Evolutionary conservation across 2,888 invertebrate species (phyloP).

Genomic region (Andrena flavipes): DNA sequence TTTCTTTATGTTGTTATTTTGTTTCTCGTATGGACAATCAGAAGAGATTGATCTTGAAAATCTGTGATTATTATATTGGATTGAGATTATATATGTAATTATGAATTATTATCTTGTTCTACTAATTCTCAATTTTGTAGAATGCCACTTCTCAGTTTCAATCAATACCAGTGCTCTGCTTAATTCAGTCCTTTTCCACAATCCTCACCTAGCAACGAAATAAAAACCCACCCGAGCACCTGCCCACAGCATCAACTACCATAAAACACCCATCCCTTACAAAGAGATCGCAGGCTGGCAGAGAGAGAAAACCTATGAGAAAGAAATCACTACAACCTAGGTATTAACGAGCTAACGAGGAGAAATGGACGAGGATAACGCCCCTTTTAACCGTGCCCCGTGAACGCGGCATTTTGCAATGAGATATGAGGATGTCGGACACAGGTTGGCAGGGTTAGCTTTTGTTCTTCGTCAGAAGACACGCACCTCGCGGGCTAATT

Average conservation of each 20-base stretch:
- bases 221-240: background rate
- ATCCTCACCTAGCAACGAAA: background rate
- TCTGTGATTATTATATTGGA: too few species aligned
- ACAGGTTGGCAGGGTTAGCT: conserved; percentile 4
- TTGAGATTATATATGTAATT: too few species aligned
- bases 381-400: conserved; percentile 20
- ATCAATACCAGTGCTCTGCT: too few species aligned
- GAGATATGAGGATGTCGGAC: conserved; percentile 36
- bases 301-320: background rate
- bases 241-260: background rate
- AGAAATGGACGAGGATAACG: conserved; percentile 17
- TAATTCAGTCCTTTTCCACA: too few species aligned
- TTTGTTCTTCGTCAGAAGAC: conserved; percentile 24
- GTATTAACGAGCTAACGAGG: conserved; percentile 1
- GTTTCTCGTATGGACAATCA: too few species aligned
- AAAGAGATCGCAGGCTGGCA: background rate
- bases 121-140: too few species aligned
- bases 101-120: too few species aligned
- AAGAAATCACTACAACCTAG: background rate
- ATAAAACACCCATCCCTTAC: background rate
- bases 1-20: too few species aligned
- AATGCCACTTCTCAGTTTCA: too few species aligned
- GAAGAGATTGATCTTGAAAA: too few species aligned
- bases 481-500: conserved; percentile 68
- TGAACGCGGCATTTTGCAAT: conserved; percentile 34